These are phyloP conservation scores for Ashinkailepas kermadecensis DNA, from an alignment of 2,888 invertebrate species.

Conservation along the genomic window DNA sequence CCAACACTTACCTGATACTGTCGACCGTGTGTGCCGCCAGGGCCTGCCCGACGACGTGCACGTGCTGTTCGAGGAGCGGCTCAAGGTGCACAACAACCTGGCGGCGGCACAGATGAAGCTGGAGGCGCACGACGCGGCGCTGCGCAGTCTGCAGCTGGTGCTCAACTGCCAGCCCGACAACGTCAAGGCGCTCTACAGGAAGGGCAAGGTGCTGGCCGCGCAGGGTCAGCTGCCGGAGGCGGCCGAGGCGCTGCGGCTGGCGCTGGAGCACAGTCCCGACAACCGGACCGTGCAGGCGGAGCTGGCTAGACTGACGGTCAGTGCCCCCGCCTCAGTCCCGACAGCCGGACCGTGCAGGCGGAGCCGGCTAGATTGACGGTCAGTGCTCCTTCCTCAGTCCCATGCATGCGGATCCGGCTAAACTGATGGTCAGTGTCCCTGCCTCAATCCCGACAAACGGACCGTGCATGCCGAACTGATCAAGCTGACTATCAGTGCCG, in stretches of 20 bases:
- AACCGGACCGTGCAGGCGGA: conserved; percentile 31
- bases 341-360: no score
- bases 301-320: conserved; percentile 29
- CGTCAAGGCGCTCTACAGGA: conserved; percentile 82
- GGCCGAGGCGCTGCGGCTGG: conserved; percentile 26
- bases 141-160: conserved; percentile 73
- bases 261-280: conserved; percentile 31
- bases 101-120: conserved; percentile 87
- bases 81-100: conserved; percentile 83
- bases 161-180: conserved; percentile 76
- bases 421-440: no score
- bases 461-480: no score
- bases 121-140: conserved; percentile 73
- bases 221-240: conserved; percentile 30
- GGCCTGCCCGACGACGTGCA: conserved; percentile 54
- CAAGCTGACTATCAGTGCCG: no score
- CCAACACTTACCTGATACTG: no score
- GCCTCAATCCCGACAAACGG: no score
- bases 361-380: no score
- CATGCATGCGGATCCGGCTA: no score
- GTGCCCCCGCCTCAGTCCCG: conserved; percentile 13
- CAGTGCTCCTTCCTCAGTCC: no score
- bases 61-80: conserved; percentile 63
- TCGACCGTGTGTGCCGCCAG: conserved; percentile 22
- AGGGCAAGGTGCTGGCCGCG: conserved; percentile 53